Evolutionary conservation across 2,888 invertebrate genomes (phyloP).

Genomic region (Drosophila borealis): DNA sequence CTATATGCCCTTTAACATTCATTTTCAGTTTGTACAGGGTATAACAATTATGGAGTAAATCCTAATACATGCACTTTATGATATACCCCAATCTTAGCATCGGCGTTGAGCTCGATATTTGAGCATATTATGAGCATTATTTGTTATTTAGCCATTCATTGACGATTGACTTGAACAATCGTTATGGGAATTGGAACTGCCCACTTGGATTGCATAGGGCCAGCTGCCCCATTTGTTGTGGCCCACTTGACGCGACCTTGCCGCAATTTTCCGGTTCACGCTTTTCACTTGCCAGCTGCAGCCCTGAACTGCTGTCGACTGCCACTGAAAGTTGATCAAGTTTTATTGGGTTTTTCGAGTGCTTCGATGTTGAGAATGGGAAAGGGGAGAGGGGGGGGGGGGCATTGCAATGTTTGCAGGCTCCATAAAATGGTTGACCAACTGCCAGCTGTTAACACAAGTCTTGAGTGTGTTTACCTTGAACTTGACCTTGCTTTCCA

Average conservation of each 20-base stretch:
- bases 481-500: conserved; percentile 40
- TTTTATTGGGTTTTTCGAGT: conserved; percentile 60
- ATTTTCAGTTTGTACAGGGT: no score
- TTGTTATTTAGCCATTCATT: no score
- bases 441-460: conserved; percentile 13
- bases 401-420: background rate
- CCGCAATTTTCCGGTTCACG: background rate
- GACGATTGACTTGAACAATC: no score
- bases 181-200: background rate
- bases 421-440: conserved; percentile 6
- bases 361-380: background rate
- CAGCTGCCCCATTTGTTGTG: background rate
- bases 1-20: no score
- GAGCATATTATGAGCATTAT: no score
- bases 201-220: background rate
- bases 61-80: no score
- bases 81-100: no score
- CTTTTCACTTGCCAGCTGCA: conserved; percentile 6
- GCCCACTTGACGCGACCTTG: conserved; percentile 24
- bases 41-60: no score
- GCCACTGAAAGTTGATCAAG: conserved; percentile 68
- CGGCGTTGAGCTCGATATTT: no score
- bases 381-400: background rate
- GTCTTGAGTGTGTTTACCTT: conserved; percentile 35
- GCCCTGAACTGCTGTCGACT: conserved; percentile 49